Percentiles rank a stretch among this genome's conserved stretches.
phyloP scores from a whole-genome alignment of 30 jellyfish, hydroid and myxozoan species.

The Nemopilema nomurai region DNA sequence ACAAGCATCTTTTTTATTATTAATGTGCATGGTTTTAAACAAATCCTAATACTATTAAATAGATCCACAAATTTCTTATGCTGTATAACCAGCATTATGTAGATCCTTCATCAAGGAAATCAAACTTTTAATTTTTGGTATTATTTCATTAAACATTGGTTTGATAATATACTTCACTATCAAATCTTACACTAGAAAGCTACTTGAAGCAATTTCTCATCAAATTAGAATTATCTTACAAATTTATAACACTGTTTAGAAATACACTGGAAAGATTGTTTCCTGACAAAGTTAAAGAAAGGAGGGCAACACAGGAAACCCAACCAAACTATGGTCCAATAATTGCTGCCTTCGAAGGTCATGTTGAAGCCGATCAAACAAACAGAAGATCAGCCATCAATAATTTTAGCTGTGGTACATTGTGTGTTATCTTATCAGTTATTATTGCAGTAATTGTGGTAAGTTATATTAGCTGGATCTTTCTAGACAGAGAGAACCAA shows the following conservation, averaged over 20 bases:
- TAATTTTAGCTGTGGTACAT: slow-evolving; percentile 40
- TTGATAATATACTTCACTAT: too few relatives aligned
- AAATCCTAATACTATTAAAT: too few relatives aligned
- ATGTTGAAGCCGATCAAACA: slow-evolving; percentile 26
- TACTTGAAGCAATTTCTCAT: too few relatives aligned
- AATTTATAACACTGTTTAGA: slow-evolving; percentile 25
- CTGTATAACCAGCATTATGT: too few relatives aligned
- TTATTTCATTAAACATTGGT: too few relatives aligned
- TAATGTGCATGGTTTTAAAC: too few relatives aligned
- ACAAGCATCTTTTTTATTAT: not conserved
- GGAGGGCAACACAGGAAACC: slow-evolving; percentile 13
- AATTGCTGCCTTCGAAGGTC: slow-evolving; percentile 61
- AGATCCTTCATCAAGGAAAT: too few relatives aligned
- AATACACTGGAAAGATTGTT: slow-evolving; percentile 68
- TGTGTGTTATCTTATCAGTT: slow-evolving; percentile 53
- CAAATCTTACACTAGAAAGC: too few relatives aligned
- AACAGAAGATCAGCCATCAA: slow-evolving; percentile 20
- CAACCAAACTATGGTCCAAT: slow-evolving; percentile 40
- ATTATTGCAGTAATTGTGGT: slow-evolving; percentile 78
- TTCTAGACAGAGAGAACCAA: too few relatives aligned
- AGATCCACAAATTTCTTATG: too few relatives aligned
- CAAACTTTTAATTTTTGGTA: too few relatives aligned
- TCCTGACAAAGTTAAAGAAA: slow-evolving; percentile 53
- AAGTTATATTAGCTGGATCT: slow-evolving; percentile 40
- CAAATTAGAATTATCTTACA: too few relatives aligned